These are phyloP conservation scores for Chrysotoxum bicinctum DNA, from an alignment of 2,888 invertebrate genomes.

Conservation along the genomic window DNA sequence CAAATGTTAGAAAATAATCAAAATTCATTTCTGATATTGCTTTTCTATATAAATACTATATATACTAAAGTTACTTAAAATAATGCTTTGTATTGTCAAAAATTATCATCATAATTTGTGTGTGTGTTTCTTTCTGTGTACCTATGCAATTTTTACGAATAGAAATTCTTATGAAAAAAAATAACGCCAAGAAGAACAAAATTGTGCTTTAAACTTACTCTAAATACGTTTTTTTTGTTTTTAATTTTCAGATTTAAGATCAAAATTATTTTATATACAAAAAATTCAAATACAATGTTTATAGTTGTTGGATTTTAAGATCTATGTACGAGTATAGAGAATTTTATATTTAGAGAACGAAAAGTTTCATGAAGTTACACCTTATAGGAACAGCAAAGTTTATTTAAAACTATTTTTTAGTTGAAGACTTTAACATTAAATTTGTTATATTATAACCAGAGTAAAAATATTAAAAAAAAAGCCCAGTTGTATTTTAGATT, in stretches of 20 bases:
- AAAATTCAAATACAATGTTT: not conserved
- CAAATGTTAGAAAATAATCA: not conserved
- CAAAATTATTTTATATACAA: not conserved
- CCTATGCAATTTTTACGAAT: not conserved
- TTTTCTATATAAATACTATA: constrained; percentile 36
- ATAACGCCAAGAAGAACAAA: not conserved
- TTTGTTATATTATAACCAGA: too few species aligned
- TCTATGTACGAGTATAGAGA: too few species aligned
- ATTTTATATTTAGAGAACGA: too few species aligned
- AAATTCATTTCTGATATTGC: constrained; percentile 35
- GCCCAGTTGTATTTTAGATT: too few species aligned
- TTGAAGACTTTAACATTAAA: not conserved
- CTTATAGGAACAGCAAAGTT: not conserved
- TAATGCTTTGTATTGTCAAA: constrained; percentile 69
- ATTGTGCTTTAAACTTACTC: not conserved
- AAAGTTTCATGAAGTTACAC: not conserved
- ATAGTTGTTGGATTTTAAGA: not conserved
- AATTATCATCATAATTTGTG: constrained; percentile 64
- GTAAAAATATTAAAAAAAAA: too few species aligned
- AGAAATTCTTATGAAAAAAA: not conserved
- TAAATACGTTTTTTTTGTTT: too few species aligned
- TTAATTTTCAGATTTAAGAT: not conserved
- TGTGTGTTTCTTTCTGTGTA: not conserved
- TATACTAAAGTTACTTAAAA: constrained; percentile 52
- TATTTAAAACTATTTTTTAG: not conserved